Evolutionary conservation across 1,140 invertebrate species (phyloP).

Genomic region (Branchinecta lindahli): DNA sequence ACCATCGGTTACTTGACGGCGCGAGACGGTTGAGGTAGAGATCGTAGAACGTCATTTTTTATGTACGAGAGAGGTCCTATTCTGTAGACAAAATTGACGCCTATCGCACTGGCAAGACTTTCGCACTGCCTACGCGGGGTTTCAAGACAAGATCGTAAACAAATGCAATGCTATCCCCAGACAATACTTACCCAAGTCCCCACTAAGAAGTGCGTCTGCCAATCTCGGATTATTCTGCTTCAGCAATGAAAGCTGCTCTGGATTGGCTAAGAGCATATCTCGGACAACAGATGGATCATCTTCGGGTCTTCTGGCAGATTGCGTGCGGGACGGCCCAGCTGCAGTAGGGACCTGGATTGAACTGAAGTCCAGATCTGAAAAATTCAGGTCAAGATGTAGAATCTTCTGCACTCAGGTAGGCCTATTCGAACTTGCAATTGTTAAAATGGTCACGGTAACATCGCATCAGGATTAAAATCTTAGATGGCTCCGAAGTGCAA

Average conservation of each 20-base stretch:
- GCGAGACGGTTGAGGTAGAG: too few species aligned
- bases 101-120: too few species aligned
- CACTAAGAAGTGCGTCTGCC: constrained; percentile 72
- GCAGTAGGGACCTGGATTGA: constrained; percentile 53
- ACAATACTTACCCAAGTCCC: constrained; percentile 45
- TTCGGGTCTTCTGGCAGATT: constrained; percentile 29
- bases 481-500: too few species aligned
- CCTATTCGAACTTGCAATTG: neutral
- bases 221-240: constrained; percentile 86
- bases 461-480: too few species aligned
- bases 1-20: too few species aligned
- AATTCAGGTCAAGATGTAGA: constrained; percentile 26
- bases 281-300: constrained; percentile 76
- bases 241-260: constrained; percentile 71
- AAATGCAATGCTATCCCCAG: too few species aligned
- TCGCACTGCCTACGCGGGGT: too few species aligned
- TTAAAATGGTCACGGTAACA: too few species aligned
- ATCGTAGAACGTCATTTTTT: too few species aligned
- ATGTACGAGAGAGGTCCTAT: too few species aligned
- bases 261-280: constrained; percentile 79
- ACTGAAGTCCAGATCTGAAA: constrained; percentile 64
- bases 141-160: too few species aligned
- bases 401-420: constrained; percentile 35
- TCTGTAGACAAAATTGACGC: too few species aligned
- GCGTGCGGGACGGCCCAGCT: neutral